A percentile compares a stretch with the other conserved stretches of the same genome.
These are phyloP conservation scores for Pogonomyrmex barbatus DNA, from an alignment of 1,140 invertebrate species.

Conservation along the genomic window DNA sequence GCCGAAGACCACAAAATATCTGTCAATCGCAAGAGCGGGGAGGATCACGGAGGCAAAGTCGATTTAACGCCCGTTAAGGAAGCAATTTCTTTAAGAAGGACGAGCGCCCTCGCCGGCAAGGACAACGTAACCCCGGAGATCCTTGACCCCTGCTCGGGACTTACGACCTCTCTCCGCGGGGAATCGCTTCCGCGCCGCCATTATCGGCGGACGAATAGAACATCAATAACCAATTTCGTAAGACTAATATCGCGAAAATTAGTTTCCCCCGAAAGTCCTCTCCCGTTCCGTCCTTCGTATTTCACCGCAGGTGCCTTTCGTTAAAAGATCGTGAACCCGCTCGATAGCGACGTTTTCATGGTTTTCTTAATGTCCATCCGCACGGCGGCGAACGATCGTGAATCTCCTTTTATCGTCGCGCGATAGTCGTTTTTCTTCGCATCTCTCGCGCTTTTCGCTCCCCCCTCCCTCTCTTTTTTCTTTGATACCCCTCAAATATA, in stretches of 20 bases:
- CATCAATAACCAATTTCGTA: slow-evolving; percentile 84
- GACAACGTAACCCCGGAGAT: slow-evolving; percentile 65
- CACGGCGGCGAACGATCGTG: slow-evolving; percentile 58
- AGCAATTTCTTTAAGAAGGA: slow-evolving; percentile 76
- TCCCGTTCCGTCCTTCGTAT: slow-evolving; percentile 49
- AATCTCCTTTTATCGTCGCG: slow-evolving; percentile 71
- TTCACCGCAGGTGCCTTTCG: slow-evolving; percentile 51
- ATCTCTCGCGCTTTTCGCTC: not conserved
- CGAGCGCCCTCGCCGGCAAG: slow-evolving; percentile 54
- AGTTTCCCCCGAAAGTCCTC: slow-evolving; percentile 74
- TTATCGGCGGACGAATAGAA: slow-evolving; percentile 79
- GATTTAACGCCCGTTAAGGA: slow-evolving; percentile 78
- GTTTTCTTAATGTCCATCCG: slow-evolving; percentile 70
- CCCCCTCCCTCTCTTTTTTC: not conserved
- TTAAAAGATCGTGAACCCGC: slow-evolving; percentile 64
- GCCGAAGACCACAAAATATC: slow-evolving; percentile 73
- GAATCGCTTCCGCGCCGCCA: slow-evolving; percentile 74
- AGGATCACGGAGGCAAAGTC: slow-evolving; percentile 69
- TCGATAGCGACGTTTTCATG: slow-evolving; percentile 45
- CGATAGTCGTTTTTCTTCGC: slow-evolving; percentile 54
- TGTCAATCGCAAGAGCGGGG: slow-evolving; percentile 71
- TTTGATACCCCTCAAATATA: slow-evolving; percentile 28
- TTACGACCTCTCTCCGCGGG: slow-evolving; percentile 71
- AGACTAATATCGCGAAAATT: slow-evolving; percentile 85
- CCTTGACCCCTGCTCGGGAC: slow-evolving; percentile 68